These are phyloP conservation scores for Carassius gibelio DNA, from an alignment of 2,113 vertebrate genomes.

Conservation along the genomic window DNA sequence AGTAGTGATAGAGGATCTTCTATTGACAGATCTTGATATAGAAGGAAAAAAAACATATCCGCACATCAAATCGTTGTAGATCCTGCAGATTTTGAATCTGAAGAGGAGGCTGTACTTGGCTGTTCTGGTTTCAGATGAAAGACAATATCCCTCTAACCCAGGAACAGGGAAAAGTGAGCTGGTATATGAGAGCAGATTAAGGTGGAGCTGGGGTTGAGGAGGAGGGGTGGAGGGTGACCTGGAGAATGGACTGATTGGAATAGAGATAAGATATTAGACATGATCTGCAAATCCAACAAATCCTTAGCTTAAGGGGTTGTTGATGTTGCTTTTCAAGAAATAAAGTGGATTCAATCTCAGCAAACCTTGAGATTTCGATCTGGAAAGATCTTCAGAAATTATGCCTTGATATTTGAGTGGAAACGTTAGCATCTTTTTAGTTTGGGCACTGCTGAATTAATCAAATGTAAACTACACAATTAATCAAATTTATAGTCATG, in stretches of 20 bases:
- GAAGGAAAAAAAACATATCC: background rate
- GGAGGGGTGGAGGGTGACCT: constrained; percentile 12
- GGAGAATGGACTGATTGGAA: constrained; percentile 48
- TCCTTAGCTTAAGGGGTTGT: constrained; percentile 41
- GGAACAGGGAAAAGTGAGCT: constrained; percentile 9
- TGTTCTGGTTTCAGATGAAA: constrained; percentile 32
- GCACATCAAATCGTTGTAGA: background rate
- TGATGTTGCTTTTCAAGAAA: constrained; percentile 38
- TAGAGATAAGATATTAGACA: constrained; percentile 47
- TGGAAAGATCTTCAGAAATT: constrained; percentile 13
- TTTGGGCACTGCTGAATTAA: constrained; percentile 21
- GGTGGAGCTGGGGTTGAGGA: constrained; percentile 8
- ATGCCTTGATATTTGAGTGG: background rate
- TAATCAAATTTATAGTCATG: no score
- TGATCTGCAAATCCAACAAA: constrained; percentile 38
- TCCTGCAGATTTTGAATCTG: constrained; percentile 3
- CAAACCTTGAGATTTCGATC: constrained; percentile 7
- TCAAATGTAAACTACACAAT: background rate
- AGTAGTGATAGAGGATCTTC: constrained; percentile 11
- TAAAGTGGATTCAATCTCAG: constrained; percentile 25
- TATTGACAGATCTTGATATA: constrained; percentile 21
- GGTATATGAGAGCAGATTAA: constrained; percentile 17
- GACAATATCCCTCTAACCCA: constrained; percentile 28
- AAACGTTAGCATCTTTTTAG: constrained; percentile 20
- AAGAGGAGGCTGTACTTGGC: background rate